These are phyloP conservation scores for Danio rerio DNA, from an alignment of 2,113 vertebrate genomes.

Conservation along the genomic window DNA sequence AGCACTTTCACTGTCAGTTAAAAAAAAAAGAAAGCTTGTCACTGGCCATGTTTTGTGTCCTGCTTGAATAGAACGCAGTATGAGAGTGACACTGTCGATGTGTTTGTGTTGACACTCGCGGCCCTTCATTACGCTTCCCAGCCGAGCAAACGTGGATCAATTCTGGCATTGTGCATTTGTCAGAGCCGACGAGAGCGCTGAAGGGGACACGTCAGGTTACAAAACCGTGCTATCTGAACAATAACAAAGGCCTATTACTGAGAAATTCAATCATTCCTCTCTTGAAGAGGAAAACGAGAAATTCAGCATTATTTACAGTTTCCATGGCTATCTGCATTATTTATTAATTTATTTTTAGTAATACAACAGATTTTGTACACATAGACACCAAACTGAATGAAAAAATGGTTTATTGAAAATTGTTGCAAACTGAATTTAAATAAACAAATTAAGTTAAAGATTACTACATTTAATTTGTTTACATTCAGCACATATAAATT, in stretches of 20 bases:
- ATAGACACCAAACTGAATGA: no score
- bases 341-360: neutral
- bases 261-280: constrained; percentile 44
- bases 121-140: constrained; percentile 23
- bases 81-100: constrained; percentile 4
- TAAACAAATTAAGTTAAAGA: no score
- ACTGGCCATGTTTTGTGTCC: neutral
- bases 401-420: no score
- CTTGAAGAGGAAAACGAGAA: neutral
- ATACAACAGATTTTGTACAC: neutral
- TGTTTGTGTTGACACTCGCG: neutral
- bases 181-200: neutral
- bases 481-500: no score
- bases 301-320: neutral
- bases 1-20: neutral
- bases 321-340: neutral
- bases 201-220: constrained; percentile 1
- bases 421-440: no score
- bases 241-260: constrained; percentile 22
- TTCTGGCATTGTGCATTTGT: constrained; percentile 36
- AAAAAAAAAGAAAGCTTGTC: neutral
- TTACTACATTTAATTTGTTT: no score
- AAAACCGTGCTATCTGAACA: constrained; percentile 14
- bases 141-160: constrained; percentile 27
- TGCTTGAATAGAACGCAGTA: neutral